A percentile compares a stretch with the other conserved stretches of the same genome.
Evolutionary conservation across 2,113 vertebrate genomes (phyloP).

Genomic region (Chlamydotis undulata): DNA sequence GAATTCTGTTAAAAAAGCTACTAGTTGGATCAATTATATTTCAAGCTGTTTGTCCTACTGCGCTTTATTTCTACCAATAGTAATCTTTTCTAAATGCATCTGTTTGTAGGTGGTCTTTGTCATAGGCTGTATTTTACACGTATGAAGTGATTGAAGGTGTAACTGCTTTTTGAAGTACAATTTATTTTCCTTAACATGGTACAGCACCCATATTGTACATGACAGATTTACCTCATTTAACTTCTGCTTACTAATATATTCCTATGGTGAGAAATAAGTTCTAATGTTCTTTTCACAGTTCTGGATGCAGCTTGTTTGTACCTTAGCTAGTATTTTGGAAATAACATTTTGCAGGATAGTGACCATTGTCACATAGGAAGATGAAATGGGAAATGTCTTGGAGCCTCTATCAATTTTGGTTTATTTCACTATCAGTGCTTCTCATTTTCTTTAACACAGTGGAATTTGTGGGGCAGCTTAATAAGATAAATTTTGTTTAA

Average conservation of each 20-base stretch:
- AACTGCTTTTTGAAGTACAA: background rate
- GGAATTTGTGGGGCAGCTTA: background rate
- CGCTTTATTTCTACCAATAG: background rate
- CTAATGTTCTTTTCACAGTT: background rate
- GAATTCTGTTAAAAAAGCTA: background rate
- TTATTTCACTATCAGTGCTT: background rate
- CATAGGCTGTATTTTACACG: background rate
- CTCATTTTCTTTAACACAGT: background rate
- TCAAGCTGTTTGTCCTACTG: background rate
- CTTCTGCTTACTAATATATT: background rate
- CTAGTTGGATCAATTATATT: background rate
- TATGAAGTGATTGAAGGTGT: background rate
- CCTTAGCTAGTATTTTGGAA: background rate
- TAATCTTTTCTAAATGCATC: background rate
- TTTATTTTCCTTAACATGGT: background rate
- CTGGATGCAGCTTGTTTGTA: background rate
- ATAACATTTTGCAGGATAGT: background rate
- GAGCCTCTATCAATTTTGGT: background rate
- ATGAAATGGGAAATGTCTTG: background rate
- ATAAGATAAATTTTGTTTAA: background rate
- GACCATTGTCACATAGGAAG: background rate
- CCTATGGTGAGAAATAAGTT: background rate
- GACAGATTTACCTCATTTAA: background rate
- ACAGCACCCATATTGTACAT: background rate
- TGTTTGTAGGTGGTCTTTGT: background rate